Base-by-base conservation (phyloP, 2,888 invertebrate species). In the Tenthredo scrophulariae region DNA sequence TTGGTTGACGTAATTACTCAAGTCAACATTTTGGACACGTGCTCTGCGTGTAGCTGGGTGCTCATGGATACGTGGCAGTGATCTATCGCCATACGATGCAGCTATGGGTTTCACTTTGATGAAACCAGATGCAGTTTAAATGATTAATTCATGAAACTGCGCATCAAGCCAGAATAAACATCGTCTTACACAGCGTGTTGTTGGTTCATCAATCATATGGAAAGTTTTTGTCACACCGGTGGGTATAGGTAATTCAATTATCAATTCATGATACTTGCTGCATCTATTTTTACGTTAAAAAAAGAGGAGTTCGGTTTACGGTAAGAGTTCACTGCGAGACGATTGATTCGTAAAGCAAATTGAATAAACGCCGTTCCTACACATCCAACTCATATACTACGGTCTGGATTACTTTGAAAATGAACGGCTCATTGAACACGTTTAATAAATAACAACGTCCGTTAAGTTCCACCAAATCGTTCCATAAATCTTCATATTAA, bases 81-180 rank as follows among this genome's bases (percentile, higher is more conserved):
- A 83, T 83, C 83, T 70, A 67, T 70, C 15, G 40, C 46, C 46
- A n/a, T 29, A 46, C n/a, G 37, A 13, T 18, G 43, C 65, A 26
- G 22, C 62, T 77, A 77, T 62, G 58, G n/a, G 83, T 83, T 83
- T 67, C 67, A 70, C 67, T 67, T 83, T 83, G 83, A 83, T 83
- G 46, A 62, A 15, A 46, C 67, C 46, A 83, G 67, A 67, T 83
- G 83, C 67, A 83, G 67, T 83, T 67, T 40, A 10, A 65, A 46
- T 84, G 77, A 77, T 84, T 84, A 46, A 84, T 84, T 84, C 75
- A 74, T 54, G 84, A 58, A 58, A 84, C 84, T 84, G 77, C 43
- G 43, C 77, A 50, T 40, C 70, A 74, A 29, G 84, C 62, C 37
- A 58, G 84, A 62, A 75, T 29, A 54, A 74, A 84, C 84, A 84